These are phyloP conservation scores for Gymnarchus niloticus DNA, from an alignment of 2,113 vertebrate genomes.

Conservation along the genomic window DNA sequence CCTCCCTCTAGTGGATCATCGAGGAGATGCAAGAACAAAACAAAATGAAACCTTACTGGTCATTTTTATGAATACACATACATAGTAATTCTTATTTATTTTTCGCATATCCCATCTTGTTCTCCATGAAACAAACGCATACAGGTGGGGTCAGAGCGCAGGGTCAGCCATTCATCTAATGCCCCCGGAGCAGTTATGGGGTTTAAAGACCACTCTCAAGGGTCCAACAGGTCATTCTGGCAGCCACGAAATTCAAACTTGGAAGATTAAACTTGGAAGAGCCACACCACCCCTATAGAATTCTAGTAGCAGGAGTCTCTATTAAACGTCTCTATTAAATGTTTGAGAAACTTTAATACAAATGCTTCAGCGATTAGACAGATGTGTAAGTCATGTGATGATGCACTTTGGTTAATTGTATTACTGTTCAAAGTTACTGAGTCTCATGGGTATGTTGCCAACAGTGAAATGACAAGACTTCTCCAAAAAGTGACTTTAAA, in stretches of 20 bases:
- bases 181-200: background rate
- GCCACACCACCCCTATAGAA: no score
- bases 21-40: background rate
- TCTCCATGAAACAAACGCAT: no score
- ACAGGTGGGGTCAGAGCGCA: no score
- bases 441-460: background rate
- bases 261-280: no score
- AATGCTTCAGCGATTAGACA: background rate
- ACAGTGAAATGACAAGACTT: background rate
- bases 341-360: background rate
- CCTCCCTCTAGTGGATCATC: background rate
- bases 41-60: background rate
- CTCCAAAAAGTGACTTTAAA: background rate
- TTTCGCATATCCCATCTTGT: no score
- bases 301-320: no score
- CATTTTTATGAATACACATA: no score
- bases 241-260: no score
- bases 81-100: no score
- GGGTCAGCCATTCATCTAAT: background rate
- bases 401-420: background rate
- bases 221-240: no score
- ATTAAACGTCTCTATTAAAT: background rate
- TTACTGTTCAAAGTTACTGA: slow-evolving; percentile 8
- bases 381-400: background rate
- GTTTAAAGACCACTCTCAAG: background rate